Base-by-base conservation (phyloP, 2,888 invertebrate species). In the Thysanoteuthis rhombus region DNA sequence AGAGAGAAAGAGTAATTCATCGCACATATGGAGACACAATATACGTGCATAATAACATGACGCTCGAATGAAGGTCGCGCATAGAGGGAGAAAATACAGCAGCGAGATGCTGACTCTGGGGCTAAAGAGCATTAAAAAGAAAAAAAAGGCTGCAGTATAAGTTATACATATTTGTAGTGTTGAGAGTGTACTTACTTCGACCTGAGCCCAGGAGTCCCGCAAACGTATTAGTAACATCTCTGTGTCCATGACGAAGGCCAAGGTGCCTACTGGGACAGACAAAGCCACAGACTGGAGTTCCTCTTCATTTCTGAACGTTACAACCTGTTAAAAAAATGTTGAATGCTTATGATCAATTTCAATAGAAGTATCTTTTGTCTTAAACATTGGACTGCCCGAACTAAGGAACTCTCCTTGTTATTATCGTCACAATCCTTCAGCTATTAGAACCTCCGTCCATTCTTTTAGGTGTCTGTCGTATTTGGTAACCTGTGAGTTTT, bases 261-360 rank as follows among this genome's bases (percentile, higher is more conserved):
- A 36, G 32, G 47, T 93, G 19, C 93, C 93, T 28, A 93, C 93
- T 32, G 93, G 93, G 32, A 93, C 47, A 5, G 93, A 47, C 32
- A 58, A 47, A 93, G 93, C 93, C 19, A 93, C 93, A 52, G 19
- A 45, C 28, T 93, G 93, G 32, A 93, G 93, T 58, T 93, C 93
- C 22, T 47, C 38, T 47, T 47, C 52, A n/a, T 52, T 93, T 28
- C 93, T 58, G 38, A 47, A 93, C 16, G 58, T 93, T 32, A 52
- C 93, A 93, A 58, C 52, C 93, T 93, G 38, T 22, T 4, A 47
- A 39, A 93, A 58, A 36, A 75, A 16, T 36, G 12, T 16, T 36
- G 12, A 10, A 32, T 10, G 32, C 25, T 25, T 32, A 58, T 58
- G n/a, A 58, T 58, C n/a, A 12, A n/a, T 75, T 75, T 75, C 8